Base-by-base conservation (phyloP, 2,113 vertebrate species). In the Rhombomys opimus region DNA sequence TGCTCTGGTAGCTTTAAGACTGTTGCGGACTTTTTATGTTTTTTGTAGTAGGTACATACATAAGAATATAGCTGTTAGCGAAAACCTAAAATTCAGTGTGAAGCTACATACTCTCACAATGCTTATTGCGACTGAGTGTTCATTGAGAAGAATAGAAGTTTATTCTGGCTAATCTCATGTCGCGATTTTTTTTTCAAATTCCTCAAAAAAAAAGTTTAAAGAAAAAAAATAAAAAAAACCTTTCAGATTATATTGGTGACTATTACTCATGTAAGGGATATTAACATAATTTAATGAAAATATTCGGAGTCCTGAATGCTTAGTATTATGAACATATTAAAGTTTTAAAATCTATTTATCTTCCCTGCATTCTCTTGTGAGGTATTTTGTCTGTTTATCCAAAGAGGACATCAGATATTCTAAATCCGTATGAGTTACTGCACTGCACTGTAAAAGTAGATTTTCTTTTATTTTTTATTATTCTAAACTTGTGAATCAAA, bases 401-500 rank as follows among this genome's bases (percentile, higher is more conserved):
- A 87, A 30, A 93, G 17, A 52, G 90, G 12, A 75, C 9, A 35
- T 78, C 75, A 63, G 1, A 65, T n/a, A 41, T 65, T 81, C 91
- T 72, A 46, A 63, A 77, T 65, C 87, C 35, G 92, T 65, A 22
- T 76, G 76, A 88, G 65, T 50, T 38, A 22, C 46, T 68, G 88
- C 5, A 67, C 22, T 65, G 20, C 61, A 85, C 20, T 92, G 14
- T 73, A 46, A 88, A 84, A 96, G 4, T 3, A 30, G 22, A 76
- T 76, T 86, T 90, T 94, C 72, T 70, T 88, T 73, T 84, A 93
- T 87, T 89, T 97, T 97, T 97, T 94, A 15, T 95, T 87, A 0
- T 0, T 67, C 97, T 95, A 91, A 98, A 98, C 91, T 94, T 97
- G 41, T 96, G 87, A 97, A 95, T 96, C 91, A 97, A 93, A 96